Conservation (phyloP, 2,113 vertebrate genomes). For the Oreotrochilus melanogaster region DNA sequence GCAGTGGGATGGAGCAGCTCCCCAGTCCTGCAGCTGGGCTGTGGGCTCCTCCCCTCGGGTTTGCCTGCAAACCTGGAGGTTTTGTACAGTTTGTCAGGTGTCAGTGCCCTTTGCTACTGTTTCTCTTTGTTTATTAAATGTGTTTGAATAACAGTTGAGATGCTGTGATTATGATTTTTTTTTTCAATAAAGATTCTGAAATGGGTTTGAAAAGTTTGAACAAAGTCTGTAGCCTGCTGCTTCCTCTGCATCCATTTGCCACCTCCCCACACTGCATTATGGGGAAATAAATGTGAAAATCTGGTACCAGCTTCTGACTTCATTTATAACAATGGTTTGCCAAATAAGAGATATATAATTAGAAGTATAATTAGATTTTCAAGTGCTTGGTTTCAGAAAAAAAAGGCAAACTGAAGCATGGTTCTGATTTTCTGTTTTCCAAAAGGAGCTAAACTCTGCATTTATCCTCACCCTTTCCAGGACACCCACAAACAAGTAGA, state of each 20-base stretch:
- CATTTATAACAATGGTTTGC: not conserved
- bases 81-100: constrained; percentile 67
- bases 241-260: not conserved
- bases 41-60: not conserved
- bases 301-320: not conserved
- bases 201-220: constrained; percentile 17
- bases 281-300: not conserved
- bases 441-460: not conserved
- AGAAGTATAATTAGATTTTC: not conserved
- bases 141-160: constrained; percentile 73
- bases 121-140: constrained; percentile 77
- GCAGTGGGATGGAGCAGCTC: not conserved
- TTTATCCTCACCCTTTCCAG: not conserved
- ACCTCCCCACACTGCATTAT: fast-evolving
- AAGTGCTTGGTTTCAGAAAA: not conserved
- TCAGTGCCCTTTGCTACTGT: constrained; percentile 73
- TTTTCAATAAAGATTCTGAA: constrained; percentile 67
- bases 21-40: constrained; percentile 27
- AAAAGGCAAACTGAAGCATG: not conserved
- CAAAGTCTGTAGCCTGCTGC: not conserved
- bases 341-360: not conserved
- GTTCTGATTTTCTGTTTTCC: not conserved
- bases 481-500: not conserved
- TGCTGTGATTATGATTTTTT: constrained; percentile 56
- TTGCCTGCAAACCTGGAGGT: constrained; percentile 27